Percentiles rank a stretch among this genome's conserved stretches.
phyloP scores from a whole-genome alignment of 2,888 invertebrate genomes.

The Tanytarsus gracilentus region DNA sequence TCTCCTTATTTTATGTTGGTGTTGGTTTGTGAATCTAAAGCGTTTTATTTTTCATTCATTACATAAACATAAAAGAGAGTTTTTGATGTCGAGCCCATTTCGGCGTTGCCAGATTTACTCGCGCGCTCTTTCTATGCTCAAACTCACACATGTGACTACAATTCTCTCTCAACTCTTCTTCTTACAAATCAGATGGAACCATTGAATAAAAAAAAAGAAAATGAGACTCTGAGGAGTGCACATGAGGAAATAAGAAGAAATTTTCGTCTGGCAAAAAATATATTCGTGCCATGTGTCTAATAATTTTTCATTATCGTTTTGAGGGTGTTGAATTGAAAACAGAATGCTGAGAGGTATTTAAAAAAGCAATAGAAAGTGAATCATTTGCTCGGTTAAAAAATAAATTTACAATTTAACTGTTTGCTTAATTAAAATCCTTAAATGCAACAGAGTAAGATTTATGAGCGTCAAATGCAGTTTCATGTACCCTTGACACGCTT shows the following conservation, averaged over 20 bases:
- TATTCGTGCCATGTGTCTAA: conserved; percentile 9
- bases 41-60: too few relatives aligned
- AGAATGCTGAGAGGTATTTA: background rate
- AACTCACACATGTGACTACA: too few relatives aligned
- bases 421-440: background rate
- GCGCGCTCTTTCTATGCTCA: too few relatives aligned
- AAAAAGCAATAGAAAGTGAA: background rate
- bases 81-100: too few relatives aligned
- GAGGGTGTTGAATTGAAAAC: background rate
- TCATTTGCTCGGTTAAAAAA: background rate
- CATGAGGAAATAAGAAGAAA: conserved; percentile 10
- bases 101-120: background rate
- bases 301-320: background rate
- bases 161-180: too few relatives aligned
- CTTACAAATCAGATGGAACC: background rate
- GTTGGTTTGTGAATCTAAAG: conserved; percentile 1
- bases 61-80: too few relatives aligned
- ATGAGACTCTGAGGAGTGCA: background rate
- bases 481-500: conserved; percentile 16
- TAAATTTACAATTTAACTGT: background rate
- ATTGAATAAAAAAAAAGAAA: background rate
- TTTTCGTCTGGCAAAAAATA: background rate
- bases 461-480: background rate
- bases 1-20: background rate
- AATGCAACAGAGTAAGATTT: background rate